phyloP scores from a whole-genome alignment of 1,140 invertebrate genomes.

The Tyrophagus putrescentiae region DNA sequence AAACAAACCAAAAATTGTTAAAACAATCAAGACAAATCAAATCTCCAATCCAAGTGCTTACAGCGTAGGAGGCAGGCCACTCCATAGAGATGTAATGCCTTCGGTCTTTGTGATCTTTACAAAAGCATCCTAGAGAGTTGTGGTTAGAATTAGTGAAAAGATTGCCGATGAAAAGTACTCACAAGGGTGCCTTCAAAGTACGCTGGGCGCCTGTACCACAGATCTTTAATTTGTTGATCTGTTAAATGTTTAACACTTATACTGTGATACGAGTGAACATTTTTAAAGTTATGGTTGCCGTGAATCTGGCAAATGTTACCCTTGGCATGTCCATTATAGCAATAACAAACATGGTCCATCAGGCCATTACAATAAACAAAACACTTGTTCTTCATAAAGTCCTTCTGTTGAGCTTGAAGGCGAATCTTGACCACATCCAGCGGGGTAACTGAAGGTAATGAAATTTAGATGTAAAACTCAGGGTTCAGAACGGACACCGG shows the following conservation, averaged over 20 bases:
- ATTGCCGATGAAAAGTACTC: slow-evolving; percentile 31
- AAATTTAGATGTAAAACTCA: slow-evolving; percentile 20
- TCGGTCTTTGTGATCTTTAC: slow-evolving; percentile 75
- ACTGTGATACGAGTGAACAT: slow-evolving; percentile 13
- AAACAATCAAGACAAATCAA: neutral
- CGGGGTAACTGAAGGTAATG: slow-evolving; percentile 67
- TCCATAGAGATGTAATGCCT: slow-evolving; percentile 83
- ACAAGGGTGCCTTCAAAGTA: slow-evolving; percentile 83
- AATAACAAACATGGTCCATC: slow-evolving; percentile 98
- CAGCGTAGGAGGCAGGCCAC: slow-evolving; percentile 86
- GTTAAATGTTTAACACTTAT: slow-evolving; percentile 18
- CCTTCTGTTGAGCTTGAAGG: slow-evolving; percentile 80
- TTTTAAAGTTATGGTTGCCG: neutral
- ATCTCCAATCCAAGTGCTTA: slow-evolving; percentile 29
- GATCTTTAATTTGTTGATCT: slow-evolving; percentile 31
- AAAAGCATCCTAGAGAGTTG: slow-evolving; percentile 68
- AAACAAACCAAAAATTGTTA: slow-evolving; percentile 23
- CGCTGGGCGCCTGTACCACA: slow-evolving; percentile 48
- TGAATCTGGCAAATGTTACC: slow-evolving; percentile 9
- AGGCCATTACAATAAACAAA: slow-evolving; percentile 94
- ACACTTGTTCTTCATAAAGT: slow-evolving; percentile 64
- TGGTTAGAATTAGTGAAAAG: neutral
- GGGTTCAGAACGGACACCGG: slow-evolving; percentile 16
- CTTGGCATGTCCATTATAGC: slow-evolving; percentile 36
- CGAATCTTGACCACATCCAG: slow-evolving; percentile 96